A percentile compares a stretch with the other conserved stretches of the same genome.
phyloP scores from a whole-genome alignment of 2,797 vertebrate species.

The Emys orbicularis region DNA sequence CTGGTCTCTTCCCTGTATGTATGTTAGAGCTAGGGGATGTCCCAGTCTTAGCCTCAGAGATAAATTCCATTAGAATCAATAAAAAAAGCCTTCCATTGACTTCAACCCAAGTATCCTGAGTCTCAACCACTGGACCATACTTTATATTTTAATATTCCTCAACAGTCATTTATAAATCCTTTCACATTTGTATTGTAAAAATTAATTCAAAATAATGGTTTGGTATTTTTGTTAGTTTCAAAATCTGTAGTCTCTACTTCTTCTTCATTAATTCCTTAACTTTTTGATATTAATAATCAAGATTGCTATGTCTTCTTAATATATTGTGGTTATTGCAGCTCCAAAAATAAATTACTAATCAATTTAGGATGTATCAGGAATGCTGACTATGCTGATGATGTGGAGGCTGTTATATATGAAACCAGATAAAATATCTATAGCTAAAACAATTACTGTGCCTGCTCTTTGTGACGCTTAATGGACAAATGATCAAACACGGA shows the following conservation, averaged over 20 bases:
- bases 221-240: not conserved
- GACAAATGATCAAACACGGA: conserved; percentile 24
- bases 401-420: not conserved
- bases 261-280: not conserved
- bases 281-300: not conserved
- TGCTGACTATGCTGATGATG: not conserved
- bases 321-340: not conserved
- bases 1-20: not conserved
- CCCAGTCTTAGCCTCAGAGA: not conserved
- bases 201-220: not conserved
- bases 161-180: not conserved
- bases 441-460: not conserved
- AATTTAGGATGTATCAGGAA: conserved; percentile 20
- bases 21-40: not conserved
- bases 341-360: conserved; percentile 8
- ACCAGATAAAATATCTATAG: conserved; percentile 17
- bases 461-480: not conserved
- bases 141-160: not conserved
- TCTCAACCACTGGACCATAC: not conserved
- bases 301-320: not conserved
- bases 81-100: not conserved
- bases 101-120: not conserved
- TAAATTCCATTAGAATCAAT: not conserved
- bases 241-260: not conserved
- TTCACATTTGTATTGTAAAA: not conserved